These are phyloP conservation scores for Varanus salvator DNA, from an alignment of 2,113 vertebrate species.

Conservation along the genomic window DNA sequence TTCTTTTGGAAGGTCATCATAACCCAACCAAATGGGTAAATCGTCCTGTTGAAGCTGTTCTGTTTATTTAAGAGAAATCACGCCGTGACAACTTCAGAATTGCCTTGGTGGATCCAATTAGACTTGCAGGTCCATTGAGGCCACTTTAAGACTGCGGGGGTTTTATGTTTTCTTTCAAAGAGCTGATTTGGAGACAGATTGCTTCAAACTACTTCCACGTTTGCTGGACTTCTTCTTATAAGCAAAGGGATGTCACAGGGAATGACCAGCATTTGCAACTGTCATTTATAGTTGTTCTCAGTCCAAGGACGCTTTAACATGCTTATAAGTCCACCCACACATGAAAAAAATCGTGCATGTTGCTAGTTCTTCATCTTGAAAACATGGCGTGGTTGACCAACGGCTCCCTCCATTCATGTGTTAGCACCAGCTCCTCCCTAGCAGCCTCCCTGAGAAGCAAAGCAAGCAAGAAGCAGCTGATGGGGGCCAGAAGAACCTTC, in stretches of 20 bases:
- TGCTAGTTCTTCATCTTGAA: neutral
- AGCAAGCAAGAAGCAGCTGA: too few relatives aligned
- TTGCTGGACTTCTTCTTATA: neutral
- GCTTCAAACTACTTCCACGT: neutral
- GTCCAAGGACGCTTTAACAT: neutral
- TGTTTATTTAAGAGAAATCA: constrained; percentile 55
- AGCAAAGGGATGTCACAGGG: neutral
- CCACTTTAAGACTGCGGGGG: neutral
- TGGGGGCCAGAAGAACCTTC: too few relatives aligned
- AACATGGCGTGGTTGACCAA: neutral
- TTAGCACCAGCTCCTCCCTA: too few relatives aligned
- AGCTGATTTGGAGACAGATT: neutral
- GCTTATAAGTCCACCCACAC: neutral
- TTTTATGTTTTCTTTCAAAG: neutral
- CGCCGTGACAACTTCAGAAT: constrained; percentile 36
- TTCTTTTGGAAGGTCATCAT: constrained; percentile 54
- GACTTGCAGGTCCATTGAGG: neutral
- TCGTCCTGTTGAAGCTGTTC: constrained; percentile 44
- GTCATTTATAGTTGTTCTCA: neutral
- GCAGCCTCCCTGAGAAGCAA: too few relatives aligned
- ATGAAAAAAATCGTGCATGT: neutral
- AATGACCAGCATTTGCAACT: neutral
- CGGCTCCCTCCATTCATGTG: too few relatives aligned
- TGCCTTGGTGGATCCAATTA: neutral
- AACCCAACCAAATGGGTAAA: constrained; percentile 49